Percentiles rank a stretch among this genome's conserved stretches.
These are phyloP conservation scores for Casuarius casuarius DNA, from an alignment of 2,113 vertebrate genomes.

Conservation along the genomic window DNA sequence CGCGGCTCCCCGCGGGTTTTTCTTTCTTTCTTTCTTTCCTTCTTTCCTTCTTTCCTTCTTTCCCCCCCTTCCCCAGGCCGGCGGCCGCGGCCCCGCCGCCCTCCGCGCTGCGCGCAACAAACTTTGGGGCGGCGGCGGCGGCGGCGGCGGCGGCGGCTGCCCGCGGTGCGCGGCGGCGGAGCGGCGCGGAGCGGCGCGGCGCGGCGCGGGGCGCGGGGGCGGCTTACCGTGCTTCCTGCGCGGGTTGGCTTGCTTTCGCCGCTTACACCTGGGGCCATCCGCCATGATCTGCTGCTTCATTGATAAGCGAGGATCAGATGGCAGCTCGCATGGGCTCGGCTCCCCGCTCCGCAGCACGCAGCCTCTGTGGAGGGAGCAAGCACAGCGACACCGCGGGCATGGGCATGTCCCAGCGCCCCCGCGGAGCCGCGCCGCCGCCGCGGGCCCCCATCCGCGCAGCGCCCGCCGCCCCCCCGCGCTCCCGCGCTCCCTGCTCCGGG, in stretches of 20 bases:
- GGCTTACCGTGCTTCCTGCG: slow-evolving; percentile 98
- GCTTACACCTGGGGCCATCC: slow-evolving; percentile 99
- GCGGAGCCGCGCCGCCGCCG: slow-evolving; percentile 72
- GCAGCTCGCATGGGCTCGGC: slow-evolving; percentile 96
- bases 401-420: slow-evolving; percentile 85
- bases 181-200: neutral
- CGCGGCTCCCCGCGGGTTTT: no score
- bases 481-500: no score
- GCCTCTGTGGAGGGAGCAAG: slow-evolving; percentile 91
- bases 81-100: neutral
- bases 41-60: no score
- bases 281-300: slow-evolving; percentile 99
- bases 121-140: neutral
- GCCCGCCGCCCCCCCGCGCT: slow-evolving; percentile 25
- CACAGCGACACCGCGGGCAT: slow-evolving; percentile 86
- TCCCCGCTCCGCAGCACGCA: slow-evolving; percentile 87
- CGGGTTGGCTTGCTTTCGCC: slow-evolving; percentile 99
- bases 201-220: slow-evolving; percentile 14
- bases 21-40: no score
- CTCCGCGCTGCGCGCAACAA: neutral
- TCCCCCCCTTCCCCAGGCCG: neutral
- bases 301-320: slow-evolving; percentile 98
- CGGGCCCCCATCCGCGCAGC: slow-evolving; percentile 53
- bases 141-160: neutral
- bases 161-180: no score